Conservation (phyloP, 1,140 invertebrate genomes). For the Halotydeus destructor region DNA sequence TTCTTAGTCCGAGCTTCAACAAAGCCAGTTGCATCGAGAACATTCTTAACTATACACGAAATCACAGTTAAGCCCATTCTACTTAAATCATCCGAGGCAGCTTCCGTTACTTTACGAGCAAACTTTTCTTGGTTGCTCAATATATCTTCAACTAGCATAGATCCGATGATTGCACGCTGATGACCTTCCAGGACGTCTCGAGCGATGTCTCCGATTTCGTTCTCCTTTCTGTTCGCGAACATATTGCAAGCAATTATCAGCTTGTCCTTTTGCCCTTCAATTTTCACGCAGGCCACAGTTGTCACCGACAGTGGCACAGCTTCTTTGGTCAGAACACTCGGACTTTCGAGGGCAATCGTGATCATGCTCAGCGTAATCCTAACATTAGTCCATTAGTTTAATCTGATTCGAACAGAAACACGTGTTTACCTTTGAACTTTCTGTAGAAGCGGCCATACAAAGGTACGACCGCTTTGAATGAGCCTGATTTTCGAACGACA, state of each 20-base stretch:
- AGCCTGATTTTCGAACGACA: too few species aligned
- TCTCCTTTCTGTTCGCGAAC: conserved; percentile 72
- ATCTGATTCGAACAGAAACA: too few species aligned
- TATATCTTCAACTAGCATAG: conserved; percentile 97
- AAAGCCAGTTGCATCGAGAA: too few species aligned
- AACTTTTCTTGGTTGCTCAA: conserved; percentile 97
- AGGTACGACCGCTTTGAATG: too few species aligned
- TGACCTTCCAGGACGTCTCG: conserved; percentile 88
- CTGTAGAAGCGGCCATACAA: too few species aligned
- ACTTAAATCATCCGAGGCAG: conserved; percentile 71
- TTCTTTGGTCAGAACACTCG: conserved; percentile 73
- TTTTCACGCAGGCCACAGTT: conserved; percentile 92
- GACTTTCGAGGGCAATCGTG: conserved; percentile 42
- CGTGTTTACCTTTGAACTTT: too few species aligned
- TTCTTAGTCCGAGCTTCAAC: too few species aligned
- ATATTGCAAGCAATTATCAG: conserved; percentile 83
- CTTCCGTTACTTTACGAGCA: conserved; percentile 86
- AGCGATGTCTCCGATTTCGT: conserved; percentile 75
- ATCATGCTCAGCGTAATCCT: conserved; percentile 87
- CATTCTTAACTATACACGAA: conserved; percentile 89
- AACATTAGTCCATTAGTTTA: too few species aligned
- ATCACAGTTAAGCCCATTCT: conserved; percentile 97
- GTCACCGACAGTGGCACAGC: conserved; percentile 91
- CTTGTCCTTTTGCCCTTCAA: conserved; percentile 94
- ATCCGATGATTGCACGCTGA: conserved; percentile 93